Percentiles rank a stretch among this genome's conserved stretches.
These are phyloP conservation scores for Nebria salina DNA, from an alignment of 2,888 invertebrate species.

Conservation along the genomic window DNA sequence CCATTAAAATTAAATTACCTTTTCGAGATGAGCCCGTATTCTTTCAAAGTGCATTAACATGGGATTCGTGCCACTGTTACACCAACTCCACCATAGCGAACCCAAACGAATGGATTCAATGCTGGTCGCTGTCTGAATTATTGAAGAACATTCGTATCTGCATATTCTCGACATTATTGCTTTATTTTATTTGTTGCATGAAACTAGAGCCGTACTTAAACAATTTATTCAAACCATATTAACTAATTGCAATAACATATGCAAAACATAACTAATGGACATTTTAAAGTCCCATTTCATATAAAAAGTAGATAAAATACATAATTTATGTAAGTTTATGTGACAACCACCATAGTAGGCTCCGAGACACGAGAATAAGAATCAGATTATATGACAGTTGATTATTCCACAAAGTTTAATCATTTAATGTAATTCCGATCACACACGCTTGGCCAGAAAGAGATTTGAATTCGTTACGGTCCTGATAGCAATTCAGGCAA, in stretches of 20 bases:
- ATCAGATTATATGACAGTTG: too few species aligned
- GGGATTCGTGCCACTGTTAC: constrained; percentile 1
- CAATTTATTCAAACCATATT: too few species aligned
- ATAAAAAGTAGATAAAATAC: too few species aligned
- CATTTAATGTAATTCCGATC: not conserved
- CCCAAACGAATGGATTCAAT: not conserved
- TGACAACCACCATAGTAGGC: too few species aligned
- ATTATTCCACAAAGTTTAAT: not conserved
- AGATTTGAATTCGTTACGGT: not conserved
- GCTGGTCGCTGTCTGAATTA: not conserved
- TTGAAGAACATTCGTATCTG: not conserved
- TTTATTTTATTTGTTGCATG: too few species aligned
- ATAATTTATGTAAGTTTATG: too few species aligned
- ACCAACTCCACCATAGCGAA: not conserved
- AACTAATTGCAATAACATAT: too few species aligned
- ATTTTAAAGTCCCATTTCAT: too few species aligned
- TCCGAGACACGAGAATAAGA: too few species aligned
- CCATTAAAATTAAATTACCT: constrained; percentile 43
- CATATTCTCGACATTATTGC: too few species aligned
- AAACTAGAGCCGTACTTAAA: too few species aligned
- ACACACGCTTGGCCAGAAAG: not conserved
- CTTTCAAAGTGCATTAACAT: constrained; percentile 39
- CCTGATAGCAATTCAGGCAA: not conserved
- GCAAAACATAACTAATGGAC: too few species aligned
- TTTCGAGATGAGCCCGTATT: constrained; percentile 35